Base-by-base conservation (phyloP, 1,140 invertebrate species). In the Penaeus vannamei region DNA sequence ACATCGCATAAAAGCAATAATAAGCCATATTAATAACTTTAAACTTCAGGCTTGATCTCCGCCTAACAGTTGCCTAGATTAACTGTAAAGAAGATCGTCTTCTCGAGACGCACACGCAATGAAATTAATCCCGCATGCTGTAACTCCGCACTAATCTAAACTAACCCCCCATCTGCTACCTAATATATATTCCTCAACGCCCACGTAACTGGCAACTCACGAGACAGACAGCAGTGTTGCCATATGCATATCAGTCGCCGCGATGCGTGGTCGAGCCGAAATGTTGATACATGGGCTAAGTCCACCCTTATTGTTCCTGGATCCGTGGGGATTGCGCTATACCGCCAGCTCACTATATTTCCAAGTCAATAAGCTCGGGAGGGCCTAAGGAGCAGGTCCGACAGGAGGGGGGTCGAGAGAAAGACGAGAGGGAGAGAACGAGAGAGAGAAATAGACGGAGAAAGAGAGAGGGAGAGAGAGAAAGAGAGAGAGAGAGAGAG, bases 301-400 rank as follows among this genome's bases (percentile, higher is more conserved):
- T 53, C 46, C 60, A 29, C 81, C 59, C 42, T 83, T 83, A 83
- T 83, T 83, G 81, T 83, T 83, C 23, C 81, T 23, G 46, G 59
- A 61, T 60, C 60, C 81, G 42, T 20, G 46, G 26, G 81, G 81
- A 83, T 83, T 83, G 81, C 59, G 81, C 60, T 59, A 42, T 61
- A 59, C 81, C 81, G 53, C 81, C 81, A 61, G 60, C 81, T 83
- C 81, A 83, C 81, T 60, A 83, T 83, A 83, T 83, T 83, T 83
- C 81, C 81, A 83, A 83, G 81, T 83, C 81, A 83, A 83, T 83
- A 83, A 83, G 81, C 46, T 83, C 23, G 53, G 46, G 42, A 32
- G 53, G 81, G 46, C 81, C 60, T 60, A 83, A 61, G 81, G 60
- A 61, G 53, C 42, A 32, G 46, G 42, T 60, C 81, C 22, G 53